Conservation (phyloP, 2,797 vertebrate genomes). For the Eospalax fontanierii region DNA sequence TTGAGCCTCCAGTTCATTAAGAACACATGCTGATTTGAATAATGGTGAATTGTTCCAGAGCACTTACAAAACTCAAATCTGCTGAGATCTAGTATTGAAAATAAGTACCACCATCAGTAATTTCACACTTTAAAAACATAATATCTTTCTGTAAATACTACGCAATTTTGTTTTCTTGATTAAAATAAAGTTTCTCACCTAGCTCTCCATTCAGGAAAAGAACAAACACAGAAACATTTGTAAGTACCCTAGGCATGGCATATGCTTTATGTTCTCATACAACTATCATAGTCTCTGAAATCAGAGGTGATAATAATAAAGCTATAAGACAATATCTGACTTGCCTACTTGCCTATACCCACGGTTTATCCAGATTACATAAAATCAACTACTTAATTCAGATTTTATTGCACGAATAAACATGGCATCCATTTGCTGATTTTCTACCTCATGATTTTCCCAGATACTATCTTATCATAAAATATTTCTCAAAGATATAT, state of each 20-base stretch:
- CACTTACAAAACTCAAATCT: neutral
- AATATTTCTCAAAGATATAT: neutral
- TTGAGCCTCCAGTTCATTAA: conserved; percentile 4
- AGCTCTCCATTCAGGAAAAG: conserved; percentile 45
- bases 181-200: neutral
- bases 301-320: neutral
- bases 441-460: neutral
- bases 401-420: conserved; percentile 14
- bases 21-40: conserved; percentile 24
- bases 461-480: neutral
- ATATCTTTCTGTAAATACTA: neutral
- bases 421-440: neutral
- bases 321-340: neutral
- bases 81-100: neutral
- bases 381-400: conserved; percentile 2
- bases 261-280: neutral
- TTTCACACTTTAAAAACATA: conserved; percentile 28
- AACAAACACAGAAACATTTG: neutral
- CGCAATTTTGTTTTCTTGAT: conserved; percentile 9
- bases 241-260: neutral
- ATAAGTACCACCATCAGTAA: neutral
- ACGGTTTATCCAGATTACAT: neutral
- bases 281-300: neutral
- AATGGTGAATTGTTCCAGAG: neutral
- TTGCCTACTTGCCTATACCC: neutral